Conservation (phyloP, 2,888 invertebrate species). For the Tenthredo livida region DNA sequence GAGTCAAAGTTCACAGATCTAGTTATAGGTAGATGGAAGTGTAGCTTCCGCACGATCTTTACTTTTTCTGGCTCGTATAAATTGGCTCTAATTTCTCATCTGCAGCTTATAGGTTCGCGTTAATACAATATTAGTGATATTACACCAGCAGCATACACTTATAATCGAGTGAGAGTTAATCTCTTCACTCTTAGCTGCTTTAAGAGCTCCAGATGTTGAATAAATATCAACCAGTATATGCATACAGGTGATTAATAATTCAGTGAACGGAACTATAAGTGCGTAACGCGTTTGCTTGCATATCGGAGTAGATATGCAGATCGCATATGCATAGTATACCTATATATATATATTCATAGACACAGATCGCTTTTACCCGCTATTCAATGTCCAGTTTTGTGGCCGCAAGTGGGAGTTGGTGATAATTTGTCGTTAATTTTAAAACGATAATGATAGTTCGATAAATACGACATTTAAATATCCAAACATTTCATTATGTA, state of each 20-base stretch:
- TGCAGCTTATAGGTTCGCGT: not conserved
- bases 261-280: slow-evolving; percentile 63
- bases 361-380: not conserved
- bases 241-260: slow-evolving; percentile 59
- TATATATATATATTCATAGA: not conserved
- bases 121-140: not conserved
- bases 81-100: not conserved
- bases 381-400: slow-evolving; percentile 29
- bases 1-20: not conserved
- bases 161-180: slow-evolving; percentile 23
- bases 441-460: not conserved
- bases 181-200: not conserved
- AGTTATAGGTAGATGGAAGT: not conserved
- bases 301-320: slow-evolving; percentile 5
- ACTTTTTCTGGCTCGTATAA: not conserved
- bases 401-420: not conserved
- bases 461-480: slow-evolving; percentile 3
- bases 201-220: not conserved
- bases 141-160: not conserved
- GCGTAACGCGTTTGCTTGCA: slow-evolving; percentile 48
- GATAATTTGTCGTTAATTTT: not conserved
- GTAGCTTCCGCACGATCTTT: not conserved
- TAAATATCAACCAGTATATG: not conserved
- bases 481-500: not conserved
- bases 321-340: not conserved